Evolutionary conservation across 2,888 invertebrate species (phyloP).

Genomic region (Melinopterus prodromus): DNA sequence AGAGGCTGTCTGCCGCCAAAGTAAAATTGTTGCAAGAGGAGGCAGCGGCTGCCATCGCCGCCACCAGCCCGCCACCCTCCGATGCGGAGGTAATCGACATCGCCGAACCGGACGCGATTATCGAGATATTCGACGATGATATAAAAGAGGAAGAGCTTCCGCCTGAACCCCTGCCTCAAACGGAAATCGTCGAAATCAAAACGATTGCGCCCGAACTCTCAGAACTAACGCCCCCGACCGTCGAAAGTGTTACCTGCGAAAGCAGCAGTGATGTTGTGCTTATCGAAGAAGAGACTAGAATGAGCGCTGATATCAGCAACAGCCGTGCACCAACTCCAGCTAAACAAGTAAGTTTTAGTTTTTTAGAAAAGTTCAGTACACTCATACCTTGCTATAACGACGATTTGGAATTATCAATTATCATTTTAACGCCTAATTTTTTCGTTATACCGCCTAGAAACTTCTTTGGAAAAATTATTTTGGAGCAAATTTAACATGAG

Average conservation of each 20-base stretch:
- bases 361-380: no score
- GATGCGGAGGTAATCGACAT: background rate
- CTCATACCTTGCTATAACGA: no score
- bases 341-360: slow-evolving; percentile 52
- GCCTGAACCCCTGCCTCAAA: slow-evolving; percentile 21
- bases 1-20: slow-evolving; percentile 48
- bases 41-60: slow-evolving; percentile 42
- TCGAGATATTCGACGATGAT: slow-evolving; percentile 31
- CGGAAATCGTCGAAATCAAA: slow-evolving; percentile 9
- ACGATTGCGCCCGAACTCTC: background rate
- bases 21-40: slow-evolving; percentile 49
- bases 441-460: no score
- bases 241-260: slow-evolving; percentile 40
- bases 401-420: no score
- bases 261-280: slow-evolving; percentile 61
- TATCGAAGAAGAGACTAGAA: slow-evolving; percentile 78
- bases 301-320: slow-evolving; percentile 71
- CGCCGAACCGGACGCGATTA: slow-evolving; percentile 14
- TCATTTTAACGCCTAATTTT: no score
- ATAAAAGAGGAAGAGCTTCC: slow-evolving; percentile 35
- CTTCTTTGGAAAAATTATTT: no score
- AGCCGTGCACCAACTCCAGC: slow-evolving; percentile 58
- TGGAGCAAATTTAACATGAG: no score
- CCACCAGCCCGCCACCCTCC: slow-evolving; percentile 25
- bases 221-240: slow-evolving; percentile 6